Evolutionary conservation across 2,113 vertebrate species (phyloP), one percentile per base, ranked within the genome.

Genomic region (Nerophis lumbriciformis): DNA sequence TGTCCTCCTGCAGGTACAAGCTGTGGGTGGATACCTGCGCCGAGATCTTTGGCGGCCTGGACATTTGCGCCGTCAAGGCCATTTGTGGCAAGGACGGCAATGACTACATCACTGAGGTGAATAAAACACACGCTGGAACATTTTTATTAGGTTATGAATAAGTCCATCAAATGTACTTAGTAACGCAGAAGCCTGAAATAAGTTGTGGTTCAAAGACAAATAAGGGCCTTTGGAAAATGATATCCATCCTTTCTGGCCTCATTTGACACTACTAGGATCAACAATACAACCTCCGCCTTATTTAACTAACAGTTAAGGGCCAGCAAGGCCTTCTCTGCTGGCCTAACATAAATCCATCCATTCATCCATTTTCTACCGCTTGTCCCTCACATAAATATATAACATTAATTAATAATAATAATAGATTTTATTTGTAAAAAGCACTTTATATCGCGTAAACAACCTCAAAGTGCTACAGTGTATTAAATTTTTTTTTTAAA

Each of bases 71-170:
- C 10, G 93, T 99, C 66, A 99, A 99, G 91, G 95, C 95, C 79
- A 94, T 98, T 11, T 95, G 97, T 67, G 97, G 97, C 51, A 99
- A 98, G 82, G 95, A 99, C 69, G 95, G 94, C 51, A 99, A 94
- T 78, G 97, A 99, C 89, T 98, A 99, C 83, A 95, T 99, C 76
- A 97, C 94, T 79, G 97, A 99, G 95, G 96, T 98, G 85, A 92
- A 79, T 44, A 38, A 39, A 11, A 59, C 5, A 11, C 10, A 19
- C 0, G 13, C 6, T 11, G 36, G 16, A 65, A 42, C 36, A 39
- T 60, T 11, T 19, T 50, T 12, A 61, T 15, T 12, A 38, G 8
- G n/a, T 36, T 12, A 4, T 44, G n/a, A 36, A 59, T 51, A 38
- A 47, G 48, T 35, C 14, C 37, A 8, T 15, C 47, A 15, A 45